These are phyloP conservation scores for Drosophila ficusphila DNA, from an alignment of 1,140 invertebrate genomes.

Conservation along the genomic window DNA sequence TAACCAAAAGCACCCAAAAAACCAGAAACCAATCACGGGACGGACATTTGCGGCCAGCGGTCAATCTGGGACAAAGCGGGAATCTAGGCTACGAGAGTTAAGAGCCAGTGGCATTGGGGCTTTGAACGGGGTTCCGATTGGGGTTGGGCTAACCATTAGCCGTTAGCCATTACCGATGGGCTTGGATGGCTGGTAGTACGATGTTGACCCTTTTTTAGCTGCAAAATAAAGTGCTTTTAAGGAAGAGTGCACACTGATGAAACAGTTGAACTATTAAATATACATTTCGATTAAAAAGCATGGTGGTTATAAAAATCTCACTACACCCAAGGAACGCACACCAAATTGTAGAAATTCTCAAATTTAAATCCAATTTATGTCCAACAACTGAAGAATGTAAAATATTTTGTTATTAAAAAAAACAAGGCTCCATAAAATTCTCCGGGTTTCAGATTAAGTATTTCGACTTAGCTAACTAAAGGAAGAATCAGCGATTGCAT, in stretches of 20 bases:
- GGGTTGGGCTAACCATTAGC: slow-evolving; percentile 1
- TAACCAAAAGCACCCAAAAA: too few species aligned
- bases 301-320: too few species aligned
- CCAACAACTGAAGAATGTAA: too few species aligned
- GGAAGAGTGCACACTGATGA: neutral
- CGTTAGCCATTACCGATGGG: slow-evolving; percentile 13
- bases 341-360: too few species aligned
- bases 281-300: neutral
- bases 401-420: too few species aligned
- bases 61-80: slow-evolving; percentile 58
- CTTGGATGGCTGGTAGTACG: slow-evolving; percentile 3
- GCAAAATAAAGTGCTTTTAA: slow-evolving; percentile 1
- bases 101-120: neutral
- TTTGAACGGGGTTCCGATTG: neutral
- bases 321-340: too few species aligned
- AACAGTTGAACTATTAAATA: neutral
- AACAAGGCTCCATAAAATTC: too few species aligned
- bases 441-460: too few species aligned
- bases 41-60: slow-evolving; percentile 40
- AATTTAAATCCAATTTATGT: too few species aligned
- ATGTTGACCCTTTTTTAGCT: neutral
- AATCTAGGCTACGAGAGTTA: slow-evolving; percentile 54
- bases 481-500: too few species aligned
- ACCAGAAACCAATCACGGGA: slow-evolving; percentile 24
- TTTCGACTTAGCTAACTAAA: too few species aligned